Percentiles rank a stretch among this genome's conserved stretches.
phyloP scores from a whole-genome alignment of 2,113 vertebrate genomes.

The Proterorhinus semilunaris region DNA sequence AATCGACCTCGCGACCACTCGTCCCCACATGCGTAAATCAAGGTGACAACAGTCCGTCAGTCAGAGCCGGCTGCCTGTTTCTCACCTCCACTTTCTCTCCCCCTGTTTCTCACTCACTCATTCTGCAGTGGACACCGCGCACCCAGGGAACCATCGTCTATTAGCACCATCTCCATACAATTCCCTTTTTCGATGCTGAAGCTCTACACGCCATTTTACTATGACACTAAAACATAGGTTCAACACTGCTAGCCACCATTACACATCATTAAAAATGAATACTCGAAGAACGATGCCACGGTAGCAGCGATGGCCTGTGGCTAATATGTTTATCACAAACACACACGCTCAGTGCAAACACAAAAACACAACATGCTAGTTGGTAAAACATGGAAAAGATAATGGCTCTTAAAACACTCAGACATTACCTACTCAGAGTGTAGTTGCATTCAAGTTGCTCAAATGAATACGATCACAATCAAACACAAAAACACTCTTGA shows the following conservation, averaged over 20 bases:
- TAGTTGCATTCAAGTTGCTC: conserved; percentile 21
- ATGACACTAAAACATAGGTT: conserved; percentile 38
- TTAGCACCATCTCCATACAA: conserved; percentile 33
- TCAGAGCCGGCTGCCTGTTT: conserved; percentile 39
- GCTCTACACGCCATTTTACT: conserved; percentile 28
- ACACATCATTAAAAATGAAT: conserved; percentile 72
- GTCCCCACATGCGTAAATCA: conserved; percentile 56
- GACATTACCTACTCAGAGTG: not conserved
- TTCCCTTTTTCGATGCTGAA: conserved; percentile 16
- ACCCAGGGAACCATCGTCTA: conserved; percentile 51
- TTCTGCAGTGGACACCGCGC: conserved; percentile 35
- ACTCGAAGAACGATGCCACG: conserved; percentile 55
- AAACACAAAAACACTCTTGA: conserved; percentile 36
- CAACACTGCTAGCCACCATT: conserved; percentile 64
- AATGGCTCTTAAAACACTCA: not conserved
- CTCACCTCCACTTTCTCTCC: conserved; percentile 35
- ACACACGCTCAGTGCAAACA: not conserved
- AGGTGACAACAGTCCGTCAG: conserved; percentile 41
- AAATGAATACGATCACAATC: conserved; percentile 24
- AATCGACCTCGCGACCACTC: conserved; percentile 58
- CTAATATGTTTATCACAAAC: conserved; percentile 50
- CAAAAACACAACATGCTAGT: conserved; percentile 17
- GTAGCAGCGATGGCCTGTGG: conserved; percentile 61
- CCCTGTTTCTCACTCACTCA: conserved; percentile 17
- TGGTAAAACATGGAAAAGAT: conserved; percentile 8